Percentiles rank a stretch among this genome's conserved stretches.
Conservation (phyloP, 2,797 vertebrate genomes). For the Paguma larvata region DNA sequence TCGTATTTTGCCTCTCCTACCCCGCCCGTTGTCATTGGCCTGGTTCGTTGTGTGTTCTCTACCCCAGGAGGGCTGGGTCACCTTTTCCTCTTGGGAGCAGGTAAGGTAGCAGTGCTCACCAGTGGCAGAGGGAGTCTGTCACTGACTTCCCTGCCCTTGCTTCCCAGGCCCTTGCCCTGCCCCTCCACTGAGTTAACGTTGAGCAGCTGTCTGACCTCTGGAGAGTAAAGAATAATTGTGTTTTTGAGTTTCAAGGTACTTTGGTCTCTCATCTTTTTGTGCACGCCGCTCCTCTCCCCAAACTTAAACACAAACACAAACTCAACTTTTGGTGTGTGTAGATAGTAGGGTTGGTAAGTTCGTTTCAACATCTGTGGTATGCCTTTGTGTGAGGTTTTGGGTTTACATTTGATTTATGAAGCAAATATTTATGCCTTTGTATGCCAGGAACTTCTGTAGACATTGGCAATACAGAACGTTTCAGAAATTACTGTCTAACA, state of each 20-base stretch:
- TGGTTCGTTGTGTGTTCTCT: not conserved
- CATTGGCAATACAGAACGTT: not conserved
- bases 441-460: not conserved
- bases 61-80: not conserved
- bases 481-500: not conserved
- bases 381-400: not conserved
- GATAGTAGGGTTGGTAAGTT: not conserved
- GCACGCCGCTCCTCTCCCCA: not conserved
- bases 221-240: not conserved
- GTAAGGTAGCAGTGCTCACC: not conserved
- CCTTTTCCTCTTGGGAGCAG: not conserved
- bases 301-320: not conserved
- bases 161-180: not conserved
- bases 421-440: not conserved
- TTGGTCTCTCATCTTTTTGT: not conserved
- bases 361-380: not conserved
- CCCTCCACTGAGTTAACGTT: not conserved
- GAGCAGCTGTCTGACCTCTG: not conserved
- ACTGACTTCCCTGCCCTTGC: accelerated
- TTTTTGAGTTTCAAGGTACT: not conserved
- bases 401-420: not conserved
- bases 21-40: not conserved
- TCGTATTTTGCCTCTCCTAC: not conserved
- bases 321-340: not conserved
- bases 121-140: not conserved